Percentiles rank a stretch among this genome's conserved stretches.
Evolutionary conservation across 2,797 vertebrate species (phyloP).

Genomic region (Zalophus californianus): DNA sequence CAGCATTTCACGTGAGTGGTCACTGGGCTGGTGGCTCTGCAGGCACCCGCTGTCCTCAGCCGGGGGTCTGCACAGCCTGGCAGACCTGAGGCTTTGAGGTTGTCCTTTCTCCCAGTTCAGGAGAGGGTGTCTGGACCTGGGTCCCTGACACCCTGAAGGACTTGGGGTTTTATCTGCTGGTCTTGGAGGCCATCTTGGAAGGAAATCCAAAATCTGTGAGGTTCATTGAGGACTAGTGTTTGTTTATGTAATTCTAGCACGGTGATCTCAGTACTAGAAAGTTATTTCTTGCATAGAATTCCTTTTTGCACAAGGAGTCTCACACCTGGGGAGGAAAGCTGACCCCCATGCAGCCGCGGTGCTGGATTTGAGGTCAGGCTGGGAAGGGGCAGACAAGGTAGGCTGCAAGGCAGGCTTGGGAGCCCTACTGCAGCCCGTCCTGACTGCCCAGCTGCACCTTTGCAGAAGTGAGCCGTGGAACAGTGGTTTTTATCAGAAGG

Average conservation of each 20-base stretch:
- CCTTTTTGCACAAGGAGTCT: background rate
- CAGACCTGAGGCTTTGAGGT: background rate
- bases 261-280: rapidly evolving
- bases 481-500: background rate
- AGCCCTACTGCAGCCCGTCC: rapidly evolving
- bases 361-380: too few relatives aligned
- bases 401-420: rapidly evolving
- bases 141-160: rapidly evolving
- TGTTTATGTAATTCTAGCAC: rapidly evolving
- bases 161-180: background rate
- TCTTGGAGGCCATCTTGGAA: background rate
- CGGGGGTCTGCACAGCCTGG: rapidly evolving
- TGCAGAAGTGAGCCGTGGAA: too few relatives aligned
- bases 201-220: background rate
- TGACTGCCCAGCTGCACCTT: rapidly evolving
- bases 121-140: background rate
- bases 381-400: rapidly evolving
- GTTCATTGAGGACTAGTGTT: rapidly evolving
- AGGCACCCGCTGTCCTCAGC: rapidly evolving
- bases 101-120: background rate
- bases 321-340: background rate
- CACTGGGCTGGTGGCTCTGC: too few relatives aligned
- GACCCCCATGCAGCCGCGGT: rapidly evolving
- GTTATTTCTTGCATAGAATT: rapidly evolving
- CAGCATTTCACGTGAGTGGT: slow-evolving; percentile 95